These are phyloP conservation scores for Drosophila sucinea DNA, from an alignment of 1,140 invertebrate species.

Conservation along the genomic window DNA sequence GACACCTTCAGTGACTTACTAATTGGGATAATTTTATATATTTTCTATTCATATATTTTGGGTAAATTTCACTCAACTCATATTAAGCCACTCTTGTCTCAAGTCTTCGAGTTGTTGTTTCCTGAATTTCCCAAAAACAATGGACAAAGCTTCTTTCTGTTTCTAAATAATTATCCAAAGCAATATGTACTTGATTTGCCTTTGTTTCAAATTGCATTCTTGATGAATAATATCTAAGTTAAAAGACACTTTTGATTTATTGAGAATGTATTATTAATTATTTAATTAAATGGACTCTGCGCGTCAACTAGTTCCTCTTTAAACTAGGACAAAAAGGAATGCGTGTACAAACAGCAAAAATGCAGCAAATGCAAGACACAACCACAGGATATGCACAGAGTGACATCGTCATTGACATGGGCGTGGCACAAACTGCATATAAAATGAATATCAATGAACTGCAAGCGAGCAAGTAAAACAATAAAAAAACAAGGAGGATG, in stretches of 20 bases:
- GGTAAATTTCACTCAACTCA: too few species aligned
- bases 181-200: too few species aligned
- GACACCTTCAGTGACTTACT: too few species aligned
- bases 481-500: constrained; percentile 21
- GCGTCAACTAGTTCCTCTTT: neutral
- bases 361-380: neutral
- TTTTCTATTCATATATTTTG: too few species aligned
- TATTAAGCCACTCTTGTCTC: too few species aligned
- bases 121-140: too few species aligned
- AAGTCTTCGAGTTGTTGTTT: too few species aligned
- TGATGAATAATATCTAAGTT: neutral
- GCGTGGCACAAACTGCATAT: constrained; percentile 51
- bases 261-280: neutral
- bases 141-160: too few species aligned
- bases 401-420: constrained; percentile 19
- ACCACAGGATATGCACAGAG: neutral
- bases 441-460: constrained; percentile 63
- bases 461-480: constrained; percentile 36
- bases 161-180: neutral
- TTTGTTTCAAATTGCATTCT: too few species aligned
- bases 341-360: neutral
- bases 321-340: neutral
- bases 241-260: neutral
- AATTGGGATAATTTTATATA: too few species aligned
- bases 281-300: neutral